These are phyloP conservation scores for Sciurus vulgaris DNA, from an alignment of 2,797 vertebrate genomes.

Conservation along the genomic window DNA sequence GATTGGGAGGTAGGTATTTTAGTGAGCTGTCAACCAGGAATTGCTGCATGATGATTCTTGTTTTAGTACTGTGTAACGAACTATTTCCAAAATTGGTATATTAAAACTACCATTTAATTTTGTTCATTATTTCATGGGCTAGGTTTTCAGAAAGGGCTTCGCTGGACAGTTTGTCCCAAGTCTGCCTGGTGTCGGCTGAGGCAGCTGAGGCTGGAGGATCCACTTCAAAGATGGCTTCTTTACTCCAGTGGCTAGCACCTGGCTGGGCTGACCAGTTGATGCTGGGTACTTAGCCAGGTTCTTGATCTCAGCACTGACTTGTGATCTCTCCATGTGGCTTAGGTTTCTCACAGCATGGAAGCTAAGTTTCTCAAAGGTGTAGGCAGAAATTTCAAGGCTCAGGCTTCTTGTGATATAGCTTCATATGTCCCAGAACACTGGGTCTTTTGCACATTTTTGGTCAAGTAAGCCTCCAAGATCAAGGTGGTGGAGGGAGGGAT, in stretches of 20 bases:
- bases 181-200: neutral
- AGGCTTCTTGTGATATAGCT: neutral
- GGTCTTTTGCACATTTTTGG: neutral
- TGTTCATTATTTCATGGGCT: neutral
- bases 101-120: slow-evolving; percentile 33
- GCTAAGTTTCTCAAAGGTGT: neutral
- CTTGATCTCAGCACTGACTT: neutral
- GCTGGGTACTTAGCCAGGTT: neutral
- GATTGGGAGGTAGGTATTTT: neutral
- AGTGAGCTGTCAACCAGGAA: neutral
- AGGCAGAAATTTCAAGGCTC: neutral
- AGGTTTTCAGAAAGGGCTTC: neutral
- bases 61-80: neutral
- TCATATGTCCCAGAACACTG: neutral
- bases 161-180: neutral
- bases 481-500: neutral
- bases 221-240: neutral
- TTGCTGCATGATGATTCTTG: neutral
- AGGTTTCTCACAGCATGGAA: neutral
- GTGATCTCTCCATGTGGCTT: neutral
- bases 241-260: neutral
- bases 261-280: neutral
- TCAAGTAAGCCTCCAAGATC: neutral
- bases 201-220: neutral
- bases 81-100: neutral